These are phyloP conservation scores for Netelia fuscicornis DNA, from an alignment of 2,888 invertebrate genomes.

Conservation along the genomic window DNA sequence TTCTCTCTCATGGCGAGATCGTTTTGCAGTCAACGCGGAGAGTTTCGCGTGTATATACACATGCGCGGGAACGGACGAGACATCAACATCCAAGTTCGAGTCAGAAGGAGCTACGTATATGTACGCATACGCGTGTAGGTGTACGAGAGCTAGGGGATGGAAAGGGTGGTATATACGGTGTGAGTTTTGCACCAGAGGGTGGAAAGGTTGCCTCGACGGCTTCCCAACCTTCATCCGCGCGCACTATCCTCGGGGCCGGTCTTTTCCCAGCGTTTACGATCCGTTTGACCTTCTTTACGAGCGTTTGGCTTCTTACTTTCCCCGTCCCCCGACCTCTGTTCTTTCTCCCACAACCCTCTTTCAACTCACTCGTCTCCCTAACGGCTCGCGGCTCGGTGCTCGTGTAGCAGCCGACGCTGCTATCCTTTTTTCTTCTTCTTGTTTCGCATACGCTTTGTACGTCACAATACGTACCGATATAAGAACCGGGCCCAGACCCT, in stretches of 20 bases:
- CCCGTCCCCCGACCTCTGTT: conserved; percentile 15
- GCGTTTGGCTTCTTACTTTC: conserved; percentile 79
- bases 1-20: conserved; percentile 39
- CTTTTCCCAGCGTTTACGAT: conserved; percentile 79
- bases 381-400: conserved; percentile 76
- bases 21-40: conserved; percentile 50
- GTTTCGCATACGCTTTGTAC: conserved; percentile 51
- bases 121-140: conserved; percentile 49
- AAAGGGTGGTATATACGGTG: conserved; percentile 52
- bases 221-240: conserved; percentile 75
- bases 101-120: conserved; percentile 37
- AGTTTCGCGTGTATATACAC: conserved; percentile 46
- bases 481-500: conserved; percentile 4
- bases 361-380: conserved; percentile 73
- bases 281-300: conserved; percentile 81
- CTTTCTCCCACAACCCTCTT: conserved; percentile 18
- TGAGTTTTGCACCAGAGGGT: conserved; percentile 38
- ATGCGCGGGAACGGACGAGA: conserved; percentile 24
- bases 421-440: conserved; percentile 31
- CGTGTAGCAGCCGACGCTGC: conserved; percentile 36
- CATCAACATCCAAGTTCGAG: background rate
- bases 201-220: conserved; percentile 65
- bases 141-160: conserved; percentile 47
- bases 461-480: conserved; percentile 21
- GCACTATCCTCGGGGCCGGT: conserved; percentile 71